Conservation (phyloP, 2,888 invertebrate species). For the Teleiodes luculella region DNA sequence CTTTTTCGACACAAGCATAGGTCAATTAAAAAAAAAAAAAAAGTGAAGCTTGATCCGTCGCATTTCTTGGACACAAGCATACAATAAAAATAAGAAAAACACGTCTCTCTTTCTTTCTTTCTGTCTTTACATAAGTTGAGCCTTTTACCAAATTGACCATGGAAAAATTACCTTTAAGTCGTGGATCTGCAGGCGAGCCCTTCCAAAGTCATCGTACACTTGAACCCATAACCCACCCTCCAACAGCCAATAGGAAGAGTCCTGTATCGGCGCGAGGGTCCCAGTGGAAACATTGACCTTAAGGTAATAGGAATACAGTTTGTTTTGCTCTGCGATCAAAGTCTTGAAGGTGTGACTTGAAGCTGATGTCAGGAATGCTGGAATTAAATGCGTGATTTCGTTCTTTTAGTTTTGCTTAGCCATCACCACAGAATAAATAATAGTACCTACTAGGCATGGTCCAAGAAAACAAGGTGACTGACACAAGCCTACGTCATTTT, state of each 20-base stretch:
- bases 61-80: too few relatives aligned
- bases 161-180: slow-evolving; percentile 56
- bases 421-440: too few relatives aligned
- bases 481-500: too few relatives aligned
- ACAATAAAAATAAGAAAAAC: too few relatives aligned
- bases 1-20: too few relatives aligned
- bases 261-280: slow-evolving; percentile 42
- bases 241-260: slow-evolving; percentile 53
- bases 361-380: slow-evolving; percentile 33
- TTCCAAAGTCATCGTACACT: slow-evolving; percentile 53
- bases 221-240: slow-evolving; percentile 47
- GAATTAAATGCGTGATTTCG: slow-evolving; percentile 17
- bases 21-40: too few relatives aligned
- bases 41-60: too few relatives aligned
- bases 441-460: too few relatives aligned
- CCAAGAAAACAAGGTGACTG: too few relatives aligned
- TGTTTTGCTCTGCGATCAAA: slow-evolving; percentile 50
- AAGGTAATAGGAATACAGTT: slow-evolving; percentile 50
- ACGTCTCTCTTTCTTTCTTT: too few relatives aligned
- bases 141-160: too few relatives aligned
- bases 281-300: slow-evolving; percentile 57
- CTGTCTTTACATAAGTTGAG: slow-evolving; percentile 3
- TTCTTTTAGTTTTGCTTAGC: neutral
- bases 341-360: slow-evolving; percentile 34
- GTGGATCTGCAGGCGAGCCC: slow-evolving; percentile 45